Evolutionary conservation across 2,888 invertebrate species (phyloP), one percentile per base, ranked within the genome.

Genomic region (Physocephala rufipes): DNA sequence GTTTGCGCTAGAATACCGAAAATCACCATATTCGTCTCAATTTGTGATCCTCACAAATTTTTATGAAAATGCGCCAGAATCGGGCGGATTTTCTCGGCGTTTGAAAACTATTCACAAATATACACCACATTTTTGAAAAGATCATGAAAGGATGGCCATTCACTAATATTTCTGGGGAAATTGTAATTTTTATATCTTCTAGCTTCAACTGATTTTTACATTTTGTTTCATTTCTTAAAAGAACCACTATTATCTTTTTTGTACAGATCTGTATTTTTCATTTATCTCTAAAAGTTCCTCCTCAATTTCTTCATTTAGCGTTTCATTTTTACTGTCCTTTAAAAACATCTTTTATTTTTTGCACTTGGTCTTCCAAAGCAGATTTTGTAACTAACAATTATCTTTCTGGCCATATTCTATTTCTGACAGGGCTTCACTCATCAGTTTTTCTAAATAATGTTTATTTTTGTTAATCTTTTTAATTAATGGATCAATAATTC

Each of bases 361-460:
- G n/a, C n/a, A n/a, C n/a, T n/a, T n/a, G n/a, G n/a, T n/a, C n/a
- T n/a, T n/a, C n/a, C n/a, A 51, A 51, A n/a, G 19, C 51, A 51
- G 16, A 5, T 51, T 51, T 51, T 51, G 51, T 51, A 51, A 51
- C n/a, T 51, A 51, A n/a, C n/a, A 51, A 51, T 51, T 51, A 5
- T 19, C 16, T 51, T 45, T 45, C 15, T 45, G 45, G 15, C 12
- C 51, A 51, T 4, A n/a, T 12, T 19, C 5, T 12, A 12, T 51
- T 51, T 16, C 9, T 51, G 7, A 12, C n/a, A 51, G 16, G 7
- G 7, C 16, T 4, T 51, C 51, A 51, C 19, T 51, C 51, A 51
- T n/a, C 19, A 51, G 19, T 51, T 51, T 19, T 51, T 51, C n/a
- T 51, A 51, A 19, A 16, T 51, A 51, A 9, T 45, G 45, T 45